Conservation (phyloP, 2,113 vertebrate species). For the Monopterus albus region DNA sequence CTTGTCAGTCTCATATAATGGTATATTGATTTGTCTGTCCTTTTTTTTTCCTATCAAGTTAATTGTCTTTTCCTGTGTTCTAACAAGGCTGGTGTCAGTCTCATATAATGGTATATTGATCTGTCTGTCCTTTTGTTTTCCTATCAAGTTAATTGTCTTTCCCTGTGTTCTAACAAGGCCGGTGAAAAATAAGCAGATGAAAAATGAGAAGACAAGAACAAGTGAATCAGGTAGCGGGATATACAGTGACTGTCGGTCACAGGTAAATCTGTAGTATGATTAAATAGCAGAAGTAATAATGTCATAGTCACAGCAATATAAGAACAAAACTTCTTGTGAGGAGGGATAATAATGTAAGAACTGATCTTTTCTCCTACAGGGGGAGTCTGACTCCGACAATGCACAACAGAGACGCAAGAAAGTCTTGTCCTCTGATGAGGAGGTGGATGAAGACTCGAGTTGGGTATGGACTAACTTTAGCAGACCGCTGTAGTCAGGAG, state of each 20-base stretch:
- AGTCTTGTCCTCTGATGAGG: constrained; percentile 50
- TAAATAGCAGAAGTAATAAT: not conserved
- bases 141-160: not conserved
- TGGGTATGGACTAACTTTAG: constrained; percentile 37
- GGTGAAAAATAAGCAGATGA: not conserved
- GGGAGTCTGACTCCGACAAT: not conserved
- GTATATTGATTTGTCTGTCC: not conserved
- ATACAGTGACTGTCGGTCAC: not conserved
- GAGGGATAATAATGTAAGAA: not conserved
- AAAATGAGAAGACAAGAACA: not conserved
- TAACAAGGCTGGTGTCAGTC: constrained; percentile 5
- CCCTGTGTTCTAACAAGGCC: constrained; percentile 21
- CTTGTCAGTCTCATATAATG: not conserved
- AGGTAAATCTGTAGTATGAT: constrained; percentile 21
- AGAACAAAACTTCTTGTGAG: not conserved
- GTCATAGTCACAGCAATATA: not conserved
- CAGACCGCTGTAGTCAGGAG: not conserved
- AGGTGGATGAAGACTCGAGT: constrained; percentile 18
- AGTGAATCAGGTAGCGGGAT: not conserved
- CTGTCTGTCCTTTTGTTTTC: not conserved
- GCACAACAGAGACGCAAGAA: not conserved
- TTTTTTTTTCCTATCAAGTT: not conserved
- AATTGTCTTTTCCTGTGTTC: not conserved
- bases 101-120: not conserved
- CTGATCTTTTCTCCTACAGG: constrained; percentile 8